Conservation (phyloP, 2,113 vertebrate genomes). For the Epinephelus lanceolatus region DNA sequence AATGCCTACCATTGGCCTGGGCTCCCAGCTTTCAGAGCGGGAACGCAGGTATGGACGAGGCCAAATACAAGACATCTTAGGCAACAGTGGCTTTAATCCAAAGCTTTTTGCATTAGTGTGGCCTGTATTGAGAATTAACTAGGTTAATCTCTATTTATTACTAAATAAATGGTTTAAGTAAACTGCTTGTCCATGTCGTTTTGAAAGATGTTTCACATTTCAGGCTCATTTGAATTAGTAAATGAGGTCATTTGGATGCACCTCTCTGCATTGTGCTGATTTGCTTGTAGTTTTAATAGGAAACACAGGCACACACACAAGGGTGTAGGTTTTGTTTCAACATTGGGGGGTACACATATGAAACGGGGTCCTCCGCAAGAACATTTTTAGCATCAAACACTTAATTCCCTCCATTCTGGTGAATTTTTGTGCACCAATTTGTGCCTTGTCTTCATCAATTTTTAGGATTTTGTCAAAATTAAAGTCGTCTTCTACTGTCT, state of each 20-base stretch:
- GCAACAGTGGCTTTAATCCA: conserved; percentile 34
- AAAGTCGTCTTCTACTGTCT: too few relatives aligned
- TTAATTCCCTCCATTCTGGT: too few relatives aligned
- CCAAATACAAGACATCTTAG: conserved; percentile 37
- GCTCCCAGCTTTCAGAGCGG: conserved; percentile 82
- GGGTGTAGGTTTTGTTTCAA: background rate
- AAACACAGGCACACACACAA: conserved; percentile 15
- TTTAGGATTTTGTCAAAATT: too few relatives aligned
- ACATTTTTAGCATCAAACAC: too few relatives aligned
- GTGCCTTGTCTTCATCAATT: too few relatives aligned
- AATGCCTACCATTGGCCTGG: conserved; percentile 82
- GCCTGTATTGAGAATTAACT: background rate
- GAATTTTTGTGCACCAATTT: too few relatives aligned
- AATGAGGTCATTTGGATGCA: conserved; percentile 32
- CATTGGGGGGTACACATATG: too few relatives aligned
- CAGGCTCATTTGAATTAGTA: conserved; percentile 42
- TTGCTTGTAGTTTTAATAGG: conserved; percentile 52
- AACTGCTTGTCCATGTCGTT: conserved; percentile 11
- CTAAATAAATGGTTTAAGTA: background rate
- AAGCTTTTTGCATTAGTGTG: conserved; percentile 43
- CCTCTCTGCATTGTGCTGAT: conserved; percentile 41
- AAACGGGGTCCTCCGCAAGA: too few relatives aligned
- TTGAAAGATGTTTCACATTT: conserved; percentile 17
- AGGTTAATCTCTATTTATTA: conserved; percentile 14
- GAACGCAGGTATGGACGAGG: conserved; percentile 80